These are phyloP conservation scores for Sebastiscus tertius DNA, from an alignment of 2,797 vertebrate genomes.

Conservation along the genomic window DNA sequence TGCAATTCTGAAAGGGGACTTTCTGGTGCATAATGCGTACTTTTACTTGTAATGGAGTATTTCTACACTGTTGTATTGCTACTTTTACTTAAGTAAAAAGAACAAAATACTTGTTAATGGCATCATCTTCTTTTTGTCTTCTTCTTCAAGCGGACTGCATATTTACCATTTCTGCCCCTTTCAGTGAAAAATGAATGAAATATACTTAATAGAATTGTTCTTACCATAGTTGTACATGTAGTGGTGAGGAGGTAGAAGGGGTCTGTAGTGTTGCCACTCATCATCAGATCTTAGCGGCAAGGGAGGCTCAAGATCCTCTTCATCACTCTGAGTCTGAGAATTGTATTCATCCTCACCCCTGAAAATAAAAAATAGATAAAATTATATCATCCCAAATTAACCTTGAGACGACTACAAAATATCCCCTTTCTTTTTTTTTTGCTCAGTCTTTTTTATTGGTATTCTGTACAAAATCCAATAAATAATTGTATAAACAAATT, in stretches of 20 bases:
- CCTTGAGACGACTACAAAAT: neutral
- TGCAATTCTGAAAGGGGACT: too few species aligned
- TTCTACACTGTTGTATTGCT: neutral
- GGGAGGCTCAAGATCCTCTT: conserved; percentile 78
- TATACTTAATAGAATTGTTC: neutral
- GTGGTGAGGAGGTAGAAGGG: conserved; percentile 3
- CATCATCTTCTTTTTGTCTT: neutral
- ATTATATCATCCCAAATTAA: neutral
- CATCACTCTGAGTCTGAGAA: conserved; percentile 57
- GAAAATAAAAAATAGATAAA: neutral
- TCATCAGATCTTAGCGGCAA: conserved; percentile 82
- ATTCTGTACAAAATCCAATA: too few species aligned
- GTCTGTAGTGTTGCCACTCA: conserved; percentile 34
- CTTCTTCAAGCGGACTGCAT: neutral
- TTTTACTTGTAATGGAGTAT: neutral
- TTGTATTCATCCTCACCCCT: conserved; percentile 65
- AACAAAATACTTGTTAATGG: neutral
- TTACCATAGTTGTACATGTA: conserved; percentile 46
- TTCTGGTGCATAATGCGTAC: neutral
- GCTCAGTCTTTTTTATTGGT: too few species aligned
- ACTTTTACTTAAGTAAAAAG: too few species aligned
- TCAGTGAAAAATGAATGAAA: neutral
- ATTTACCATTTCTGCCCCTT: neutral
- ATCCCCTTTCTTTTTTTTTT: neutral
- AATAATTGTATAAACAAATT: too few species aligned